Evolutionary conservation across 2,113 vertebrate genomes (phyloP), one percentile per base, ranked within the genome.

Genomic region (Sturnus vulgaris): DNA sequence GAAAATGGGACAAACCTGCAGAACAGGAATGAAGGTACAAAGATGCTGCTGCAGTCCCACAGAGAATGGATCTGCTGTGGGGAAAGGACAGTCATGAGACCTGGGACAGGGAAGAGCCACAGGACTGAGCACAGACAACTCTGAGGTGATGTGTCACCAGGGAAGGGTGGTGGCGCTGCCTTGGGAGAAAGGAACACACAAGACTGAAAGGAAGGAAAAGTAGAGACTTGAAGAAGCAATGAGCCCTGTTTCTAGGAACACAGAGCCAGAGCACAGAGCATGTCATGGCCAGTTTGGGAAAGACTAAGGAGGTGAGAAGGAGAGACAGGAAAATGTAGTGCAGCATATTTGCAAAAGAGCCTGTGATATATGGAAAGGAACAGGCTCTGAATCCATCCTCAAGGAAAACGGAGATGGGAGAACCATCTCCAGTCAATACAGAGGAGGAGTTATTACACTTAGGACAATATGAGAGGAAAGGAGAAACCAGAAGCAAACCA

Each of bases 401-500:
- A 55, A 33, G 15, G 44, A 53, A 90, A 90, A 75, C 0, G 15
- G 27, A n/a, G 40, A 53, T 40, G 27, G 66, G 50, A 60, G 25
- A 85, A 17, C 12, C 56, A 82, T 53, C 20, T 60, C 39, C 24
- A 16, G 1, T 12, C 28, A 82, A 49, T 60, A 83, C 33, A 69
- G 24, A 81, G n/a, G n/a, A 81, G 18, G 24, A 73, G 37, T 50
- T 82, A 68, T 64, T 56, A 28, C 44, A 64, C 33, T 44, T 27
- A 87, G 21, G 33, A 78, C 61, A 84, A 30, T 59, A 50, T 5
- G 4, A 76, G 64, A 59, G 13, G 28, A 25, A 73, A 89, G 30
- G 15, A 75, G n/a, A 90, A 93, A 71, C 11, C 70, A 87, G 52
- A 79, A 63, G 6, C 22, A 91, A 81, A 87, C 75, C 27, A 65